Evolutionary conservation across 2,113 vertebrate species (phyloP).

Genomic region (Ibidorhyncha struthersii): DNA sequence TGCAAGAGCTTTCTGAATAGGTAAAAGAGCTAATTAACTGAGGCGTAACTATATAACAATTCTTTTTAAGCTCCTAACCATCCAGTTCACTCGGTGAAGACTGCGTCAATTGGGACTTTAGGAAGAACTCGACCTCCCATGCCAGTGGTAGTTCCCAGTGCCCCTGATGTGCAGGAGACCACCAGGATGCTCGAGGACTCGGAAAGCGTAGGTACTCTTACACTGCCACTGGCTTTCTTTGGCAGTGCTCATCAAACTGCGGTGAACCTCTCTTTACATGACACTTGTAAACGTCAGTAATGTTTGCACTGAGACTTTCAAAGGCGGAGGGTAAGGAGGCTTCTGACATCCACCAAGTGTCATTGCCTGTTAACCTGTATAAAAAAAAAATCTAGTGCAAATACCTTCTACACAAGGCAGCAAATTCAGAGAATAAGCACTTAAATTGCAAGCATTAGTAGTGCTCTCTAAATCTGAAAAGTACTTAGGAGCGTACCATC

Average conservation of each 20-base stretch:
- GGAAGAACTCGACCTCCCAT: slow-evolving; percentile 91
- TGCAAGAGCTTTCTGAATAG: background rate
- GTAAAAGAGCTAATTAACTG: background rate
- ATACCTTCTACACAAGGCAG: background rate
- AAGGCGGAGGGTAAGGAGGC: background rate
- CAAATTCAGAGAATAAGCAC: background rate
- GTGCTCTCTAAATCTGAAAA: background rate
- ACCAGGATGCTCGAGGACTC: slow-evolving; percentile 93
- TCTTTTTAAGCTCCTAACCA: slow-evolving; percentile 78
- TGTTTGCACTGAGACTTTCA: background rate
- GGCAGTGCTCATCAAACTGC: background rate
- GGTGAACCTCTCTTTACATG: too few relatives aligned
- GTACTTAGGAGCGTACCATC: background rate
- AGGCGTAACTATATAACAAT: background rate
- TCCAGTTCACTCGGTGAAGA: slow-evolving; percentile 90
- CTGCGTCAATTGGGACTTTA: slow-evolving; percentile 92
- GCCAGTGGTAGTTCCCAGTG: slow-evolving; percentile 92
- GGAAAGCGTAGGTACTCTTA: slow-evolving; percentile 86
- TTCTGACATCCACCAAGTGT: background rate
- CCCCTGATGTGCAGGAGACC: slow-evolving; percentile 91
- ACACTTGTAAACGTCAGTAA: background rate
- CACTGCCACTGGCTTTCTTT: background rate
- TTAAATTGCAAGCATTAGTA: background rate
- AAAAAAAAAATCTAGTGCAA: accelerated
- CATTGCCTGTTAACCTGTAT: accelerated